Evolutionary conservation across 1,140 invertebrate species (phyloP), one percentile per base, ranked within the genome.

Genomic region (Conopomorpha cramerella): DNA sequence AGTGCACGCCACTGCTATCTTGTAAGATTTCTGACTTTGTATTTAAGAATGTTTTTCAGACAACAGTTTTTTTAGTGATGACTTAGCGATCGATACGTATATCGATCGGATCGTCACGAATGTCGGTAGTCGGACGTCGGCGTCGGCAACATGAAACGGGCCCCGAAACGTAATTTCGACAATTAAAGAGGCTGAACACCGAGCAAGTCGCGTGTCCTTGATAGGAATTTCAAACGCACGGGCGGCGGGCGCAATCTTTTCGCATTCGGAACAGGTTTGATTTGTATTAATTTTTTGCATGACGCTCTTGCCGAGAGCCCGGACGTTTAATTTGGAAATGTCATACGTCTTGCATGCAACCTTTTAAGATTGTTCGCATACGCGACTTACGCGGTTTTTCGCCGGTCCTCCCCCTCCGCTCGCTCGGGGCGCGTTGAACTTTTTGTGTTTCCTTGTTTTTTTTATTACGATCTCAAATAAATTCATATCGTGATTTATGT

Each of bases 131-230:
- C 28, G 11, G 10, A 31, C 36, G 55, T 43, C 64, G 58, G 59
- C 57, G 29, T 41, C 38, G 38, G 65, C 64, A 71, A 68, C 66
- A 49, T 29, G 41, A 34, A 39, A 14, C 37, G 10, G 3, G 13
- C 30, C 27, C 28, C 28, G n/a, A n/a, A 28, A 40, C 45, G 55
- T 42, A 65, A 65, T 68, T 66, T 66, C 50, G 64, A 62, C 62
- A 71, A 71, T 72, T 68, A 68, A 68, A 72, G 60, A 41, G n/a
- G 56, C 60, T 49, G 42, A 42, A 51, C 50, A 65, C 67, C 41
- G 55, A 57, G 40, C 42, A 49, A 55, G 58, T 51, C 43, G 38
- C 38, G 51, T 66, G 66, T 62, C 66, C 66, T 71, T 71, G 66
- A 51, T 41, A 46, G 57, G 66, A 65, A 71, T 71, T 52, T 51